Base-by-base conservation (phyloP, 1,140 invertebrate genomes). In the Medauroidea extradentata region DNA sequence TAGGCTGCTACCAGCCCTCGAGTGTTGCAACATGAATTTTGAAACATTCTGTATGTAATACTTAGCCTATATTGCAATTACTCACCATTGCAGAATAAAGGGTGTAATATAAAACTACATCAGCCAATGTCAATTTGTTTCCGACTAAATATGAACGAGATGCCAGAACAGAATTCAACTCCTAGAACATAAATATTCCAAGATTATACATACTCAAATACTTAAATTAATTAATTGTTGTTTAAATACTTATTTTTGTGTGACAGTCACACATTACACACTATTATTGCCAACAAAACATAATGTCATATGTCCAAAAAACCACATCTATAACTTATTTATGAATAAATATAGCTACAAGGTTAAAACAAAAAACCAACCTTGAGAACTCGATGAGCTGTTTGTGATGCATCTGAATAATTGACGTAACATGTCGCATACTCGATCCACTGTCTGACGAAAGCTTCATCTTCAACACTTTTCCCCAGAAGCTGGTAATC, bases 41-140 rank as follows among this genome's bases (percentile, higher is more conserved):
- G n/a, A n/a, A n/a, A n/a, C n/a, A n/a, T n/a, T n/a, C n/a, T n/a
- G n/a, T n/a, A n/a, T n/a, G n/a, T n/a, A n/a, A n/a, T n/a, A n/a
- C n/a, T n/a, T n/a, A n/a, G n/a, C n/a, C n/a, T n/a, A n/a, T n/a
- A n/a, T n/a, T n/a, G n/a, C n/a, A 34, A 23, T 3, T 49, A 46
- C 43, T 71, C 73, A 77, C 82, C 80, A 85, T 78, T 48, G 79
- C 71, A 61, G 76, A 71, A 64, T 78, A 69, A 44, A 85, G 66
- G 39, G 75, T 66, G 67, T 83, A 83, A 65, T 82, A 85, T 2
- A 85, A 62, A 3, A 77, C 75, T 43, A 82, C 64, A 66, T 85
- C 83, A 8, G 82, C 82, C 25, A 85, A 71, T 0, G 82, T 82
- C 53, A 79, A 72, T n/a, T 67, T 74, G 48, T 79, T 75, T 2